Evolutionary conservation across 1,140 invertebrate genomes (phyloP), one percentile per base, ranked within the genome.

Genomic region (Parapsyche elsis): DNA sequence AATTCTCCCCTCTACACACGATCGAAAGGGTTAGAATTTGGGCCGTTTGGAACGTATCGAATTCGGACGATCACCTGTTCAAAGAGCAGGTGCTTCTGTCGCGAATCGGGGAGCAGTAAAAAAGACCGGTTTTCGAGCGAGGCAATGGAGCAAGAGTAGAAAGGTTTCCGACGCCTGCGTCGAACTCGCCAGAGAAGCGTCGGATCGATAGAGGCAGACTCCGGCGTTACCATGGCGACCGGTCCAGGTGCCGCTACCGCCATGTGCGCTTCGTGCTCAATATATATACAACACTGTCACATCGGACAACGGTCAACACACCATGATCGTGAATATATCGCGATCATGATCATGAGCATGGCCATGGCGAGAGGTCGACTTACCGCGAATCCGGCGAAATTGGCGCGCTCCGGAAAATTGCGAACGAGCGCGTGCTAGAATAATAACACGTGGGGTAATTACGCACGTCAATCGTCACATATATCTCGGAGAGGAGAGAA

Each of bases 141-240:
- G 49, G 16, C 12, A 53, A 10, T 53, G 1, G 12, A 53, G 2
- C 49, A 5, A 21, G 64, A n/a, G 21, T 67, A 67, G 75, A 67
- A 53, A 45, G 71, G 38, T 53, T 45, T 9, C 5, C 0, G 23
- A 67, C 64, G n/a, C 16, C 57, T 49, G 71, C 23, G 46, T 53
- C 71, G 57, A 14, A 46, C 77, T 45, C 59, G 61, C 73, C 57
- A 57, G 71, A 46, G 71, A 21, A 5, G 71, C 71, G 64, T 30
- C 75, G 46, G 81, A 83, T 83, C 81, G 81, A 83, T 83, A 83
- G 59, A 45, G 81, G 79, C 81, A 83, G 81, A 83, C 81, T 83
- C 79, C 81, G 75, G 70, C 76, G 81, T 83, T 23, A 14, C 81
- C 81, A 83, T 83, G 80, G 77, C 57, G 67, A 83, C 81, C 74